Conservation (phyloP, 2,113 vertebrate species). For the Thalassarche chlororhynchos region DNA sequence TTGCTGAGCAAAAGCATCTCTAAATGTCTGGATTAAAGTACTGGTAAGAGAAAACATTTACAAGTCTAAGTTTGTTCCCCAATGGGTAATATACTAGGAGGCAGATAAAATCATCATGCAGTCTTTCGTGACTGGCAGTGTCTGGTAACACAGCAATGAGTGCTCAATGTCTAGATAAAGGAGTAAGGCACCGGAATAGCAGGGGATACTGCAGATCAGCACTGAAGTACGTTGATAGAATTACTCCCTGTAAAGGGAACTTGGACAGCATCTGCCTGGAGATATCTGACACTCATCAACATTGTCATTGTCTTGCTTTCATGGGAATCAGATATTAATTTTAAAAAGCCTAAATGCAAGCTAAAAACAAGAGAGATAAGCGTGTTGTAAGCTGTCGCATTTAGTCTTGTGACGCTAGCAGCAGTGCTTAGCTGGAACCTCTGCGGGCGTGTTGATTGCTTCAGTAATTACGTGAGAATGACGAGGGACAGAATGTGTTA, state of each 20-base stretch:
- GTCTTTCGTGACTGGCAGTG: slow-evolving; percentile 44
- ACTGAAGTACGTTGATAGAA: neutral
- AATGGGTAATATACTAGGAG: neutral
- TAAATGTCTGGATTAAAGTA: neutral
- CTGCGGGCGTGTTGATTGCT: neutral
- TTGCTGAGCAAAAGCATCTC: neutral
- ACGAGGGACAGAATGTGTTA: neutral
- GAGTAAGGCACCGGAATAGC: neutral
- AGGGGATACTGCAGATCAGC: neutral
- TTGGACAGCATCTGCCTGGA: neutral
- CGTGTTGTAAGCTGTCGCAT: neutral
- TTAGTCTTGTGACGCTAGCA: neutral
- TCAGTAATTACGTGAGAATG: neutral
- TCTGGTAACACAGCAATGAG: slow-evolving; percentile 43
- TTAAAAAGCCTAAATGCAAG: slow-evolving; percentile 9
- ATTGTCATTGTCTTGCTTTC: slow-evolving; percentile 10
- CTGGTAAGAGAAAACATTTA: slow-evolving; percentile 24
- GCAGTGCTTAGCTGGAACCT: neutral
- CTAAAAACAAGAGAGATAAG: neutral
- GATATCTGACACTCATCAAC: slow-evolving; percentile 29
- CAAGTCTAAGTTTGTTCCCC: slow-evolving; percentile 39
- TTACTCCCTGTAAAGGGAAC: slow-evolving; percentile 40
- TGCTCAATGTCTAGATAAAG: slow-evolving; percentile 18
- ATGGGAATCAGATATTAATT: slow-evolving; percentile 39
- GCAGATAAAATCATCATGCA: slow-evolving; percentile 42